phyloP scores from a whole-genome alignment of 64 coral and sea anemone genomes.

The Catalaphyllia jardinei region DNA sequence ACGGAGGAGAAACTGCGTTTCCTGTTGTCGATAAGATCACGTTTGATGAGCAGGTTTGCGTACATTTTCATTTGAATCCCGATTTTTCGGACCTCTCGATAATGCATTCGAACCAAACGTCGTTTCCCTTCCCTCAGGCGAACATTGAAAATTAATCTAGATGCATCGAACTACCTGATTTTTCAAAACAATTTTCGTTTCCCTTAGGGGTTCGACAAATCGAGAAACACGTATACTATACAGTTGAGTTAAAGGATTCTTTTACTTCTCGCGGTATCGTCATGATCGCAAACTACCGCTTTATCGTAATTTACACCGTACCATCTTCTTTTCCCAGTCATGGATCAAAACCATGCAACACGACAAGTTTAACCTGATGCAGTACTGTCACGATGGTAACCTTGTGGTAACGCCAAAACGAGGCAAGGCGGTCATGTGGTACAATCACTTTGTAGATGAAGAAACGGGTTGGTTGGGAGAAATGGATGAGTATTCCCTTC shows the following conservation, averaged over 20 bases:
- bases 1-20: slow-evolving; percentile 39
- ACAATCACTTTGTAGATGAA: slow-evolving; percentile 79
- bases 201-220: too few species aligned
- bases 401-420: slow-evolving; percentile 54
- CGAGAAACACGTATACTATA: too few species aligned
- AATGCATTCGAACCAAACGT: too few species aligned
- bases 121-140: too few species aligned
- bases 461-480: slow-evolving; percentile 69
- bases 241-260: too few species aligned
- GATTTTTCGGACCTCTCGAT: too few species aligned
- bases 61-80: too few species aligned
- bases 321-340: neutral
- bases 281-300: neutral
- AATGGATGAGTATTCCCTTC: slow-evolving; percentile 70
- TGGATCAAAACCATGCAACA: slow-evolving; percentile 16
- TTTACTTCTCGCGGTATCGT: too few species aligned
- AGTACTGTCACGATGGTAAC: slow-evolving; percentile 56
- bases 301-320: too few species aligned
- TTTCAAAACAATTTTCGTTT: too few species aligned
- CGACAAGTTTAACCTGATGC: slow-evolving; percentile 69
- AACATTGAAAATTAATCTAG: too few species aligned
- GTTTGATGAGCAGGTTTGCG: slow-evolving; percentile 29
- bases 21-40: slow-evolving; percentile 1
- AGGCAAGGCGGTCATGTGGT: slow-evolving; percentile 83
- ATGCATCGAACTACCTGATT: too few species aligned